A percentile compares a stretch with the other conserved stretches of the same genome.
Conservation (phyloP, 2,888 invertebrate genomes). For the Drosophila gaucha region DNA sequence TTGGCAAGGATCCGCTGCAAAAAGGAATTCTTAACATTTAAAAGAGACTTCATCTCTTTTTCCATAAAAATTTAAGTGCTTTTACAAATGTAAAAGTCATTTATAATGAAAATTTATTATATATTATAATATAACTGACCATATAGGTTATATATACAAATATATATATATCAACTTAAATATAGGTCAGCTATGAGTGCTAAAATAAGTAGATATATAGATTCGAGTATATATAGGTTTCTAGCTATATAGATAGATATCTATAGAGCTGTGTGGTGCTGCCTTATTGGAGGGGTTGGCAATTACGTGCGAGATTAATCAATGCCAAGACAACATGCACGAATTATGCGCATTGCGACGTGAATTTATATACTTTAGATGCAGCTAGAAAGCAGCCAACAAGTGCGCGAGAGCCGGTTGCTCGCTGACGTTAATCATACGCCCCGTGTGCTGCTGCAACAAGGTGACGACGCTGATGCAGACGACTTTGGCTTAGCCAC, state of each 20-base stretch:
- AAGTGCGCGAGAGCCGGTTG: constrained; percentile 54
- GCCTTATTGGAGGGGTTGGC: constrained; percentile 34
- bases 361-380: constrained; percentile 71
- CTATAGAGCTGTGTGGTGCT: neutral
- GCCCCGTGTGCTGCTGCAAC: constrained; percentile 63
- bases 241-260: neutral
- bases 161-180: no score
- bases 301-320: constrained; percentile 77
- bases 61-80: no score
- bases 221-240: no score
- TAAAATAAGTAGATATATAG: neutral
- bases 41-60: no score
- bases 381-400: constrained; percentile 52
- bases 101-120: no score
- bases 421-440: constrained; percentile 76
- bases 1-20: no score
- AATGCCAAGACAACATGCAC: constrained; percentile 74
- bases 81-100: no score
- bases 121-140: no score
- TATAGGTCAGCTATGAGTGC: neutral
- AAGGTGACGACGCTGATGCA: constrained; percentile 54
- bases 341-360: constrained; percentile 74
- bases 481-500: constrained; percentile 59
- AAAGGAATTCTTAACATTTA: no score
- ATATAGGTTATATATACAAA: no score